Percentiles rank a stretch among this genome's conserved stretches.
phyloP scores from a whole-genome alignment of 2,113 vertebrate genomes.

The Raja brachyura region DNA sequence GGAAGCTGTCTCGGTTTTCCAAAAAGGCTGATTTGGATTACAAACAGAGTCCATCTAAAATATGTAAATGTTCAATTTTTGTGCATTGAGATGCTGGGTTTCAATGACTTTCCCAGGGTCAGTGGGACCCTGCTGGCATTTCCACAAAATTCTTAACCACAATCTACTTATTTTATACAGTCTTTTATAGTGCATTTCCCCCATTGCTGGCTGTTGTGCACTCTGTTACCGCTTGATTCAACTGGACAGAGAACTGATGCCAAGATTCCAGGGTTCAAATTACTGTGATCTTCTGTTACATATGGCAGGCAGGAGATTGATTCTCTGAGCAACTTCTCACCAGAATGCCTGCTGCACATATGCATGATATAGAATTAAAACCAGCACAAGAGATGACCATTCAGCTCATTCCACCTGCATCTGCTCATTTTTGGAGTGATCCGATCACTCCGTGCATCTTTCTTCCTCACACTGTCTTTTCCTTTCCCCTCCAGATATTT shows the following conservation, averaged over 20 bases:
- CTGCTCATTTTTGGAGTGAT: background rate
- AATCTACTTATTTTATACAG: too few relatives aligned
- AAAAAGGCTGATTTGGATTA: background rate
- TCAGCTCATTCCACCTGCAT: background rate
- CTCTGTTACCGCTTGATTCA: background rate
- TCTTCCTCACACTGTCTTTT: background rate
- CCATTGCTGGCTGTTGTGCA: background rate
- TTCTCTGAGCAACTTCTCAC: background rate
- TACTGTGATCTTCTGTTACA: background rate
- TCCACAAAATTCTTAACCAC: too few relatives aligned
- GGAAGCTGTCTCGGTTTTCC: background rate
- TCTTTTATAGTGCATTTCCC: too few relatives aligned
- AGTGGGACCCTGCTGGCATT: too few relatives aligned
- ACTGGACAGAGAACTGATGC: background rate
- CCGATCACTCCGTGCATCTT: background rate
- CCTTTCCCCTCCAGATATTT: background rate
- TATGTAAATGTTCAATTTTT: background rate
- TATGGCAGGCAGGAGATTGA: background rate
- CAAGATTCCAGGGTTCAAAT: background rate
- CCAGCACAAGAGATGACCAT: background rate
- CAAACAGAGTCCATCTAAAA: background rate
- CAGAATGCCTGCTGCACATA: background rate
- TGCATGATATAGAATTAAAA: background rate
- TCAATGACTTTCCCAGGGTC: background rate
- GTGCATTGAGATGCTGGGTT: background rate